Conservation (phyloP, 2,797 vertebrate species). For the Chelon labrosus region DNA sequence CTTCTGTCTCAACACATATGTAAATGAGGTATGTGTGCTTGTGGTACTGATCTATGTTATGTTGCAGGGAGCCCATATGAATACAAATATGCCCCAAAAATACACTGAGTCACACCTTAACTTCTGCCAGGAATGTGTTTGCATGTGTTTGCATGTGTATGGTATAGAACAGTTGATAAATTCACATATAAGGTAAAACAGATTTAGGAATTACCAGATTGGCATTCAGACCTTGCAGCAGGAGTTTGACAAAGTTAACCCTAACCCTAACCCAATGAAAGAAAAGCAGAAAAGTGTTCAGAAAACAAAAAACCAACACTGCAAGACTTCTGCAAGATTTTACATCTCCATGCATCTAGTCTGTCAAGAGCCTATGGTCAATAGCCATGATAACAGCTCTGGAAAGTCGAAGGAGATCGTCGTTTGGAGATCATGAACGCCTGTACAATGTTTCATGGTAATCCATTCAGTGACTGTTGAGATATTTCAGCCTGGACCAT, state of each 20-base stretch:
- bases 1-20: conserved; percentile 58
- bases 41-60: conserved; percentile 71
- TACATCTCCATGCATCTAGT: background rate
- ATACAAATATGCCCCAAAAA: conserved; percentile 54
- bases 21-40: conserved; percentile 61
- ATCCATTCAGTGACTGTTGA: background rate
- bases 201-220: conserved; percentile 1
- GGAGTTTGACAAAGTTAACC: conserved; percentile 12
- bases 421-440: background rate
- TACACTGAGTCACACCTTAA: conserved; percentile 34
- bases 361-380: background rate
- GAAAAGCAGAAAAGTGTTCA: conserved; percentile 5
- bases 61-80: conserved; percentile 67
- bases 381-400: background rate
- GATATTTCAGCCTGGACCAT: background rate
- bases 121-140: conserved; percentile 33
- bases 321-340: conserved; percentile 12
- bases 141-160: conserved; percentile 34
- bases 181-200: conserved; percentile 14
- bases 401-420: background rate
- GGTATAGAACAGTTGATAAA: conserved; percentile 15
- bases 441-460: background rate
- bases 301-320: background rate
- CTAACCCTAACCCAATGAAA: too few species aligned
- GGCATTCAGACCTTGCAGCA: conserved; percentile 5